phyloP scores from a whole-genome alignment of 2,113 vertebrate species.

The Apistogramma diplotaenia region DNA sequence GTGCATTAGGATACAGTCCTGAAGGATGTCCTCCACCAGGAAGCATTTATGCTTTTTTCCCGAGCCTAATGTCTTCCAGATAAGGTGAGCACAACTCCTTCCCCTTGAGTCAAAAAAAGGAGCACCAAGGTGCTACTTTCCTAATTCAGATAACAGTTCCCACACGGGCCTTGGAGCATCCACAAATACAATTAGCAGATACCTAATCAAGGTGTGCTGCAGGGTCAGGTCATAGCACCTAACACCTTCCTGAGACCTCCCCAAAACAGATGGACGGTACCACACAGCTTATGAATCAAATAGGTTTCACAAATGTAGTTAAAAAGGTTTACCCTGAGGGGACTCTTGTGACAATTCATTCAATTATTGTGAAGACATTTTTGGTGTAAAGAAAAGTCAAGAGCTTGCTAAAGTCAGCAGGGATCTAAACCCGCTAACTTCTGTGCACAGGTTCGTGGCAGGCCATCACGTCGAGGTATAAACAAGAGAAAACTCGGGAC shows the following conservation, averaged over 20 bases:
- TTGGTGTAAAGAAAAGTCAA: neutral
- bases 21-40: neutral
- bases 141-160: neutral
- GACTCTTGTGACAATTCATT: neutral
- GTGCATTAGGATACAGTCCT: neutral
- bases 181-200: neutral
- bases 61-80: neutral
- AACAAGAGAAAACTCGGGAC: neutral
- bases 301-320: neutral
- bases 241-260: no score
- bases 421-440: neutral
- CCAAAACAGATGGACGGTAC: neutral
- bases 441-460: neutral
- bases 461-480: neutral
- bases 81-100: neutral
- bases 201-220: neutral
- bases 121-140: neutral
- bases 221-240: neutral
- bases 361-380: neutral
- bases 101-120: neutral
- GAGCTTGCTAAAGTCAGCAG: neutral
- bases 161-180: neutral
- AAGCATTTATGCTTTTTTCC: neutral
- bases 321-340: neutral
- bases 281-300: neutral